A percentile compares a stretch with the other conserved stretches of the same genome.
These are phyloP conservation scores for Erythrocercus mccallii DNA, from an alignment of 2,113 vertebrate species.

Conservation along the genomic window DNA sequence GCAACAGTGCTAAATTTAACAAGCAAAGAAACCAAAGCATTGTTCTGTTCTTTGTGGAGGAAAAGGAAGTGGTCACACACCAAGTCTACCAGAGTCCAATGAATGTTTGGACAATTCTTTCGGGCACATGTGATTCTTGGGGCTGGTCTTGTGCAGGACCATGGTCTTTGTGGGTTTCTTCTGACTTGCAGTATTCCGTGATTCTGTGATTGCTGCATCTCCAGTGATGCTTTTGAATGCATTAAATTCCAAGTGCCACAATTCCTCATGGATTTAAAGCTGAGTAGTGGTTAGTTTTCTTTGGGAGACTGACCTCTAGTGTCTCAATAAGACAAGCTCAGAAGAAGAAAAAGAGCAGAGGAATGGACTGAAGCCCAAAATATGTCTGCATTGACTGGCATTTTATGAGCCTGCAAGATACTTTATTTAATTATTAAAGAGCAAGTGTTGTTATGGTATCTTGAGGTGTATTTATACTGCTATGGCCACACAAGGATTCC, in stretches of 20 bases:
- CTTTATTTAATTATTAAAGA: conserved; percentile 35
- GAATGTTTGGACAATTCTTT: background rate
- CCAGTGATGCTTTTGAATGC: background rate
- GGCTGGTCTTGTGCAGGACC: background rate
- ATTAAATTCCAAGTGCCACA: background rate
- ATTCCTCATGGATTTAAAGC: conserved; percentile 15
- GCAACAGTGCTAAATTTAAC: background rate
- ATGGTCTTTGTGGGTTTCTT: background rate
- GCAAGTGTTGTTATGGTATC: conserved; percentile 38
- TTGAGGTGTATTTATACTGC: conserved; percentile 2
- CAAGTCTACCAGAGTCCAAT: background rate
- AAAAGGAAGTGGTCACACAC: background rate
- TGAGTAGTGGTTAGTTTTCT: conserved; percentile 35
- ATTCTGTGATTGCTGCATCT: background rate
- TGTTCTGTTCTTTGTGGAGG: background rate
- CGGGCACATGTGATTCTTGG: background rate
- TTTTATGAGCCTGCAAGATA: conserved; percentile 34
- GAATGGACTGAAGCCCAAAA: background rate
- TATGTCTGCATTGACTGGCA: background rate
- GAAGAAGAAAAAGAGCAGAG: background rate
- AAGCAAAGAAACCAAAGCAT: background rate
- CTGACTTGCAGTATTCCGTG: rapidly evolving
- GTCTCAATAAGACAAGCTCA: conserved; percentile 10
- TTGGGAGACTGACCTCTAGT: conserved; percentile 45
- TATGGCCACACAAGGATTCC: conserved; percentile 8